Percentiles rank a stretch among this genome's conserved stretches.
Conservation (phyloP, 2,888 invertebrate species). For the Himalopsyche kuldschensis region DNA sequence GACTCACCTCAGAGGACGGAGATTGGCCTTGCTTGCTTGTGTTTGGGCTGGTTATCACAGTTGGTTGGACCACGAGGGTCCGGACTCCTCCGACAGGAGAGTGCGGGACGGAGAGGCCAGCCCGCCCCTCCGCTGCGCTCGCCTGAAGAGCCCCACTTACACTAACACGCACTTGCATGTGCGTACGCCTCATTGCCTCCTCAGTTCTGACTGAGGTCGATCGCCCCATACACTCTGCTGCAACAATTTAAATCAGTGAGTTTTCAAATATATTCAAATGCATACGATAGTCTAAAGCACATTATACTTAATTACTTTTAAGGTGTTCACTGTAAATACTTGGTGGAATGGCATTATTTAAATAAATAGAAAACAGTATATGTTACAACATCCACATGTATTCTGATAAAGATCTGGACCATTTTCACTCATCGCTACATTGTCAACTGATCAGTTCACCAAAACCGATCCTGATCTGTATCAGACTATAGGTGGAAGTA, state of each 20-base stretch:
- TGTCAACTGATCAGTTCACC: too few relatives aligned
- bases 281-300: too few relatives aligned
- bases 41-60: slow-evolving; percentile 62
- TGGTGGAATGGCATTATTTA: too few relatives aligned
- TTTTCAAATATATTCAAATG: too few relatives aligned
- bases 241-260: background rate
- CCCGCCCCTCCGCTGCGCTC: slow-evolving; percentile 49
- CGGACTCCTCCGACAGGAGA: slow-evolving; percentile 45
- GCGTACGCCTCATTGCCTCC: background rate
- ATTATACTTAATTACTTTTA: too few relatives aligned
- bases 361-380: too few relatives aligned
- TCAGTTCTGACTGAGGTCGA: background rate
- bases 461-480: too few relatives aligned
- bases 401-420: too few relatives aligned
- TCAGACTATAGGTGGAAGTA: too few relatives aligned
- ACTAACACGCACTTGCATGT: background rate
- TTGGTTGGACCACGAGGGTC: slow-evolving; percentile 46
- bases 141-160: slow-evolving; percentile 13
- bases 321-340: too few relatives aligned
- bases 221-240: background rate
- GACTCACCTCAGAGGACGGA: slow-evolving; percentile 59
- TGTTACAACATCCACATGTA: too few relatives aligned
- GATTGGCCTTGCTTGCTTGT: slow-evolving; percentile 50
- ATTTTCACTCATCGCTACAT: too few relatives aligned
- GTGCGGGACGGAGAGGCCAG: slow-evolving; percentile 53